Conservation (phyloP, 1,140 invertebrate genomes). For the Ceratina australensis region DNA sequence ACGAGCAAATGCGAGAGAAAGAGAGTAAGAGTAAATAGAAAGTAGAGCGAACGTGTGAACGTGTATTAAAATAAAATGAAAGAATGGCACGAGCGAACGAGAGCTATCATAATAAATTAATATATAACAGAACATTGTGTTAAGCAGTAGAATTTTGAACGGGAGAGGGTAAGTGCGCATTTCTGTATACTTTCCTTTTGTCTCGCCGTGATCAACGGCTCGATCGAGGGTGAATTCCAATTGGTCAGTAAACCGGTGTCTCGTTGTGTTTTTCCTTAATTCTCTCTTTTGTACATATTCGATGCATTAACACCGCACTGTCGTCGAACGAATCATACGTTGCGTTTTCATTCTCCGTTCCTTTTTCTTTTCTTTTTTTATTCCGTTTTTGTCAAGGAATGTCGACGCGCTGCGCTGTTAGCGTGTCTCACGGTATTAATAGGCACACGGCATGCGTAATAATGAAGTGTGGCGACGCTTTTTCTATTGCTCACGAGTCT, state of each 20-base stretch:
- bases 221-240: no score
- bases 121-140: slow-evolving; percentile 63
- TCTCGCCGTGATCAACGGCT: not conserved
- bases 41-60: slow-evolving; percentile 1
- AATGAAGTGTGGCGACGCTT: slow-evolving; percentile 5
- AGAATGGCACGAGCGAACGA: slow-evolving; percentile 19
- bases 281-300: slow-evolving; percentile 36
- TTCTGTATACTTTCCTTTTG: slow-evolving; percentile 26
- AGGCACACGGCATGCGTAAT: not conserved
- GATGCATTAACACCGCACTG: slow-evolving; percentile 12
- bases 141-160: slow-evolving; percentile 50
- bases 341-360: not conserved
- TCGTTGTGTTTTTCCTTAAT: slow-evolving; percentile 24
- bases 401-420: slow-evolving; percentile 1
- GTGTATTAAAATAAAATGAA: slow-evolving; percentile 10
- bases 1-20: slow-evolving; percentile 43
- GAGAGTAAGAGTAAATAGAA: not conserved
- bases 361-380: not conserved
- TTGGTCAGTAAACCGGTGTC: slow-evolving; percentile 27
- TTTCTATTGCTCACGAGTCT: slow-evolving; percentile 20
- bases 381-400: not conserved
- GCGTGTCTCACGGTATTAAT: slow-evolving; percentile 5
- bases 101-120: slow-evolving; percentile 63
- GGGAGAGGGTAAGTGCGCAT: slow-evolving; percentile 51
- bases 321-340: slow-evolving; percentile 6